A percentile compares a stretch with the other conserved stretches of the same genome.
Evolutionary conservation across 2,888 invertebrate genomes (phyloP).

Genomic region (Conistra vaccinii): DNA sequence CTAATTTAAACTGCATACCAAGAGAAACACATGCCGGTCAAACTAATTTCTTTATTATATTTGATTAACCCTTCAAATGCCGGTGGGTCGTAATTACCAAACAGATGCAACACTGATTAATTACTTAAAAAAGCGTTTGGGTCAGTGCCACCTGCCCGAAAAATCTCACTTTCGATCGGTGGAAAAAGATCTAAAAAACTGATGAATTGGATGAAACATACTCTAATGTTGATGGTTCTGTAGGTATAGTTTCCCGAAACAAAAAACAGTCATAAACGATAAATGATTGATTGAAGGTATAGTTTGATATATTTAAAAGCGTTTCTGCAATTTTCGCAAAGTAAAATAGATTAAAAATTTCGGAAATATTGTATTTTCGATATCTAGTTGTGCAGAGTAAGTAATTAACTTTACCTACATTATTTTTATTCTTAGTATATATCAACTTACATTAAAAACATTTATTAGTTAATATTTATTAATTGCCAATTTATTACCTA

Average conservation of each 20-base stretch:
- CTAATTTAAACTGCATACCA: constrained; percentile 46
- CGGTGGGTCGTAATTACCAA: constrained; percentile 82
- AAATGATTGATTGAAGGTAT: background rate
- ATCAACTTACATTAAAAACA: background rate
- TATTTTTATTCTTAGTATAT: background rate
- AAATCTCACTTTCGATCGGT: constrained; percentile 86
- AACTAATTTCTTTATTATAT: constrained; percentile 90
- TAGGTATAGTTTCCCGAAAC: background rate
- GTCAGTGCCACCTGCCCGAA: constrained; percentile 82
- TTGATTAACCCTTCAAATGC: constrained; percentile 89
- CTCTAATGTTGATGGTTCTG: constrained; percentile 46
- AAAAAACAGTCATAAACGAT: background rate
- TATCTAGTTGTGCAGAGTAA: background rate
- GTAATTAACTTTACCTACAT: background rate
- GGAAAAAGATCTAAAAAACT: constrained; percentile 64
- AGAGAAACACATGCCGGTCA: constrained; percentile 82
- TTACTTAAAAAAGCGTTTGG: constrained; percentile 85
- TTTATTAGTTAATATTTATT: background rate
- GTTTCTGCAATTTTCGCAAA: background rate
- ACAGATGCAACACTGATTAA: constrained; percentile 89
- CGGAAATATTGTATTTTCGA: background rate
- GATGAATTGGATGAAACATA: constrained; percentile 41
- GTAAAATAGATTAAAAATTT: background rate
- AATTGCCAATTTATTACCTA: background rate
- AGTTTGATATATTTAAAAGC: background rate